Evolutionary conservation across 2,797 vertebrate species (phyloP).

Genomic region (Salmo trutta): DNA sequence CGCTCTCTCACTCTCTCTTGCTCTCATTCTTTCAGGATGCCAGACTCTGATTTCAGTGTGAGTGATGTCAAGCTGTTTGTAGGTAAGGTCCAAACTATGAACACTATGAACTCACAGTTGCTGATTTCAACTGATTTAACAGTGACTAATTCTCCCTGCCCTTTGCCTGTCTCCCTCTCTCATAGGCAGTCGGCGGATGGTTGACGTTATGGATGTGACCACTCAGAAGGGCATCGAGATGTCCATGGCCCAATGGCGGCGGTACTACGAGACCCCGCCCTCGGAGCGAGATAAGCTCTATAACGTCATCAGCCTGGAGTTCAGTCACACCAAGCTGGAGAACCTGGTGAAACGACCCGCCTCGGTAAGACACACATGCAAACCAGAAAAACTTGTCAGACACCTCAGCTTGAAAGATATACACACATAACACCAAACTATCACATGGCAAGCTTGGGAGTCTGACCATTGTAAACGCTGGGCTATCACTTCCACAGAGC

Average conservation of each 20-base stretch:
- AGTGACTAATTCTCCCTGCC: neutral
- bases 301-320: conserved; percentile 98
- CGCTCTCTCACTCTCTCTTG: neutral
- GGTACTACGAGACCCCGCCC: conserved; percentile 94
- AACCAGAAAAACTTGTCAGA: neutral
- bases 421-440: neutral
- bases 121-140: neutral
- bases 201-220: conserved; percentile 98
- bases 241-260: conserved; percentile 98
- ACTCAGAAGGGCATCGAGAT: conserved; percentile 98
- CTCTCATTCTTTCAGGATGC: conserved; percentile 81
- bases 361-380: conserved; percentile 76
- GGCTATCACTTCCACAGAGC: too few relatives aligned
- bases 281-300: conserved; percentile 94
- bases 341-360: conserved; percentile 92
- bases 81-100: conserved; percentile 74
- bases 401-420: neutral
- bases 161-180: neutral
- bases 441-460: neutral
- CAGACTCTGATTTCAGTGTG: conserved; percentile 90
- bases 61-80: conserved; percentile 94
- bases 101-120: neutral
- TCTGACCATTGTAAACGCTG: too few relatives aligned
- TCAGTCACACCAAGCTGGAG: conserved; percentile 96
- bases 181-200: conserved; percentile 91